A percentile compares a stretch with the other conserved stretches of the same genome.
Conservation (phyloP, 2,797 vertebrate genomes). For the Megaceryle alcyon region DNA sequence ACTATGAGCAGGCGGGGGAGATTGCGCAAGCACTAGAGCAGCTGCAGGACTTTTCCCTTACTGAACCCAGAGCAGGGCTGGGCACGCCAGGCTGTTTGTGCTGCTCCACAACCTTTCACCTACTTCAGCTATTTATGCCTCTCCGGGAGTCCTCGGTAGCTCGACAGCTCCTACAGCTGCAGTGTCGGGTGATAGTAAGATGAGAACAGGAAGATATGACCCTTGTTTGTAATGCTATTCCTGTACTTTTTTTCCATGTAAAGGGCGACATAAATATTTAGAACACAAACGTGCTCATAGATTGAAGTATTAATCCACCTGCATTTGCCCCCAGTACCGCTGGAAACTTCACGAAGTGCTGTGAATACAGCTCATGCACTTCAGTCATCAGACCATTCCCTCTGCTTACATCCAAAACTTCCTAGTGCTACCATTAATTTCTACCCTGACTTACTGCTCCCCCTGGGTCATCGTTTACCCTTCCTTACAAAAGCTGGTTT, state of each 20-base stretch:
- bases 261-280: neutral
- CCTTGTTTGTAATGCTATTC: slow-evolving; percentile 33
- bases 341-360: neutral
- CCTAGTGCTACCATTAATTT: neutral
- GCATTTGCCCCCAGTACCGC: neutral
- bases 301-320: neutral
- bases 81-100: slow-evolving; percentile 15
- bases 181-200: neutral
- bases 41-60: slow-evolving; percentile 69
- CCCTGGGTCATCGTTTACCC: neutral
- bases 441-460: neutral
- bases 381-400: neutral
- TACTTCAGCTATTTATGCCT: slow-evolving; percentile 56
- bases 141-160: neutral
- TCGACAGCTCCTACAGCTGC: neutral
- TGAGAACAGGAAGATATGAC: neutral
- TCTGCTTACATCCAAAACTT: neutral
- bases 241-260: neutral
- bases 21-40: neutral
- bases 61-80: neutral
- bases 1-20: neutral
- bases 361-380: fast-evolving
- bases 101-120: slow-evolving; percentile 73
- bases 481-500: neutral
- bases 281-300: neutral